Evolutionary conservation across 2,113 vertebrate genomes (phyloP).

Genomic region (Rhea americana): DNA sequence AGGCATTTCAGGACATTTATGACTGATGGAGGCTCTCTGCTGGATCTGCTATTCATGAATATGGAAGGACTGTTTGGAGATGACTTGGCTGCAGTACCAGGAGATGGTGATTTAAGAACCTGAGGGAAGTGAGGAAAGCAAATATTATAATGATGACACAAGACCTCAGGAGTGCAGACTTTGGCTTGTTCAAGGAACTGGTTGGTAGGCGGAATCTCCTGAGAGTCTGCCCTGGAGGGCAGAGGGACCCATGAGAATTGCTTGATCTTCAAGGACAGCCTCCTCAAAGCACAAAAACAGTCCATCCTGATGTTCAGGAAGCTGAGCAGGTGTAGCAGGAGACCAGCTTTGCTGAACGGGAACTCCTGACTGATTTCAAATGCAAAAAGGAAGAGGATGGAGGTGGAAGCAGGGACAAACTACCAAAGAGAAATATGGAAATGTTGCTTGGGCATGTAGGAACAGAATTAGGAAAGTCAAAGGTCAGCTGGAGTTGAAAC

Average conservation of each 20-base stretch:
- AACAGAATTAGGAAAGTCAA: background rate
- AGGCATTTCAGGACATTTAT: background rate
- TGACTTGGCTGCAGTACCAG: background rate
- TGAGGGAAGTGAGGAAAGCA: background rate
- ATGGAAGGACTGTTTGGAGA: background rate
- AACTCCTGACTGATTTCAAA: slow-evolving; percentile 48
- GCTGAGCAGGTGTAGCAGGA: slow-evolving; percentile 64
- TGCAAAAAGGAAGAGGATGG: slow-evolving; percentile 36
- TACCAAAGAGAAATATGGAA: background rate
- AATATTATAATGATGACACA: background rate
- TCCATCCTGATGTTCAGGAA: slow-evolving; percentile 59
- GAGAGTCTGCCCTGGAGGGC: slow-evolving; percentile 41
- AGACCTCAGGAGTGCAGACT: background rate
- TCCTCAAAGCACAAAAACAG: slow-evolving; percentile 50
- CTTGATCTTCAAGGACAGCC: slow-evolving; percentile 59
- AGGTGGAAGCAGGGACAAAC: slow-evolving; percentile 17
- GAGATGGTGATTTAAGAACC: background rate
- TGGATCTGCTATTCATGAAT: background rate
- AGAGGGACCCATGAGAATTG: background rate
- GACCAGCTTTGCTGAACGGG: background rate
- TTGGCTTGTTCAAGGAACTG: slow-evolving; percentile 14
- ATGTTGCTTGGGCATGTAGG: background rate
- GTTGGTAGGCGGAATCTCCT: background rate
- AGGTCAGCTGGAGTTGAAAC: background rate
- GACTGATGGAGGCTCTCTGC: background rate